These are phyloP conservation scores for Zaprionus capensis DNA, from an alignment of 1,140 invertebrate genomes.

Conservation along the genomic window DNA sequence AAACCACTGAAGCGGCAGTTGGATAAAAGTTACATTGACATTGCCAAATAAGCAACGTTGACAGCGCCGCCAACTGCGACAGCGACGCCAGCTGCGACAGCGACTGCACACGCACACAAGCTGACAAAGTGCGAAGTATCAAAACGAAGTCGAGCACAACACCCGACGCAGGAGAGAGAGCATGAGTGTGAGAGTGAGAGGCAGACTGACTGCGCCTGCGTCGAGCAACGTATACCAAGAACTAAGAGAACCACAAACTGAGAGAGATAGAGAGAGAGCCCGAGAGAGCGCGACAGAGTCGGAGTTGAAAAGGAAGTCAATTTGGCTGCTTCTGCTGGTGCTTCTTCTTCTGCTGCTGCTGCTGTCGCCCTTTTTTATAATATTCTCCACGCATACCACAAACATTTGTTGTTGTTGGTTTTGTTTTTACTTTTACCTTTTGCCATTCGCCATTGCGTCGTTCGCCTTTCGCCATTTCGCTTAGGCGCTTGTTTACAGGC, in stretches of 20 bases:
- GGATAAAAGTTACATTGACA: conserved; percentile 82
- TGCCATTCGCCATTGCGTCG: conserved; percentile 3
- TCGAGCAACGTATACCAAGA: conserved; percentile 16
- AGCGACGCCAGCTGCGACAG: conserved; percentile 1
- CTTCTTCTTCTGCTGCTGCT: conserved; percentile 7
- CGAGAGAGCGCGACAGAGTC: conserved; percentile 51
- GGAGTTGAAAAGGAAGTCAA: conserved; percentile 19
- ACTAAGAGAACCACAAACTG: not conserved
- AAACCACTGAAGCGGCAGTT: conserved; percentile 78
- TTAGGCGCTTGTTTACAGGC: conserved; percentile 68
- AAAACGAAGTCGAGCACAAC: conserved; percentile 18
- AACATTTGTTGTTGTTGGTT: conserved; percentile 52
- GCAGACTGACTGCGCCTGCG: conserved; percentile 45
- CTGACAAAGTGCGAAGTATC: conserved; percentile 7
- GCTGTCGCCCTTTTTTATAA: conserved; percentile 58
- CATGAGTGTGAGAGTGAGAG: not conserved
- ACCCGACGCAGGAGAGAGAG: not conserved
- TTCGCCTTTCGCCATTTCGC: conserved; percentile 25
- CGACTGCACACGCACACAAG: conserved; percentile 21
- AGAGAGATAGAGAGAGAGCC: not conserved
- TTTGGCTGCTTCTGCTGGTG: conserved; percentile 16
- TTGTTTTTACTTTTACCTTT: conserved; percentile 39
- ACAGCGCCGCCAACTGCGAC: conserved; percentile 8
- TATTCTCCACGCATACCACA: conserved; percentile 22
- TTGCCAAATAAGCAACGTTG: conserved; percentile 57